A percentile compares a stretch with the other conserved stretches of the same genome.
phyloP scores from a whole-genome alignment of 1,140 invertebrate species.

The Heliconius nattereri region DNA sequence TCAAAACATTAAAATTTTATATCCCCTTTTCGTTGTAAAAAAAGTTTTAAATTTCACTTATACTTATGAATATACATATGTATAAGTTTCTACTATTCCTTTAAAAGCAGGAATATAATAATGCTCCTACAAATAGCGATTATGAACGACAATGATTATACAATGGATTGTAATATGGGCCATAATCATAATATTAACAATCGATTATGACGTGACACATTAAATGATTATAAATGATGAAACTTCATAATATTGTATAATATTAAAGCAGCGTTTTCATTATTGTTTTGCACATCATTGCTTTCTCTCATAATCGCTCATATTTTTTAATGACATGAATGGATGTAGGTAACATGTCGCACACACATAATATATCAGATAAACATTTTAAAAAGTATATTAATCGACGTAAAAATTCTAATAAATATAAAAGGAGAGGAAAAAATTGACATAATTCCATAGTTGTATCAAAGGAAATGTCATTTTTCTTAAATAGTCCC shows the following conservation, averaged over 20 bases:
- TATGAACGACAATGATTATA: slow-evolving; percentile 6
- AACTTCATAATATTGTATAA: slow-evolving; percentile 15
- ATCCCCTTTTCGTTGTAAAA: slow-evolving; percentile 10
- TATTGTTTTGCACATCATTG: slow-evolving; percentile 11
- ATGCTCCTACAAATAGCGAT: neutral
- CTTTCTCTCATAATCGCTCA: slow-evolving; percentile 13
- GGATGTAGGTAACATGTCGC: neutral
- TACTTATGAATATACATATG: neutral
- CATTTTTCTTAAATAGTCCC: too few relatives aligned
- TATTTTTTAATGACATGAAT: neutral
- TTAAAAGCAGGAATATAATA: neutral
- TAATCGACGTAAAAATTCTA: too few relatives aligned
- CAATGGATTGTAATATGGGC: neutral
- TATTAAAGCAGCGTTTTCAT: slow-evolving; percentile 6
- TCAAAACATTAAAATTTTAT: neutral
- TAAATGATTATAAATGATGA: neutral
- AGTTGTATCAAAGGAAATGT: too few relatives aligned
- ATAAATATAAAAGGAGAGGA: too few relatives aligned
- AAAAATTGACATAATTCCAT: too few relatives aligned
- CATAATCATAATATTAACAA: slow-evolving; percentile 4
- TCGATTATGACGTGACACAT: neutral
- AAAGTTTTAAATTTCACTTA: neutral
- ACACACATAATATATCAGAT: neutral
- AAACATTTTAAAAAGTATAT: neutral
- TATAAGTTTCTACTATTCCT: neutral